Evolutionary conservation across 2,113 vertebrate genomes (phyloP).

Genomic region (Podocnemis expansa): DNA sequence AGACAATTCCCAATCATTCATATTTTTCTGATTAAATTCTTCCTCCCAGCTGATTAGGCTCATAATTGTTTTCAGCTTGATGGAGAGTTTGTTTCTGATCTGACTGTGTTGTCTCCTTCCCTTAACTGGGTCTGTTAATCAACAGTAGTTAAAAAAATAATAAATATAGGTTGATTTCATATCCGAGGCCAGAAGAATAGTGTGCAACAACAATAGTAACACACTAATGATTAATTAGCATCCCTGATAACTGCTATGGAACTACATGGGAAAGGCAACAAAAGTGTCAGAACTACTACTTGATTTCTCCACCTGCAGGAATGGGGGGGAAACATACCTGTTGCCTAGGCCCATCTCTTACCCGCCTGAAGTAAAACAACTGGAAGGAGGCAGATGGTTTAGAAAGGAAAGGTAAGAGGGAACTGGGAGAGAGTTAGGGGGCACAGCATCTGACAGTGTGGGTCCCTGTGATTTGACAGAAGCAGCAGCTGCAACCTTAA

Average conservation of each 20-base stretch:
- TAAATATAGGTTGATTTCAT: not conserved
- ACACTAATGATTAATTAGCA: not conserved
- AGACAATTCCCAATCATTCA: not conserved
- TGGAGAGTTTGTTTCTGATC: not conserved
- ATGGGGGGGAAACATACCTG: not conserved
- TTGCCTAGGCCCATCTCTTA: not conserved
- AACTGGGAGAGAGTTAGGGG: not conserved
- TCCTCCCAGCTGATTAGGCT: not conserved
- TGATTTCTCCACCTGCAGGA: not conserved
- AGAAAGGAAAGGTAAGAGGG: not conserved
- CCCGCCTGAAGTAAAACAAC: fast-evolving
- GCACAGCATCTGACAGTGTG: not conserved
- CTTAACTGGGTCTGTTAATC: not conserved
- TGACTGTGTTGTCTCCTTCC: not conserved
- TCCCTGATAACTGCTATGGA: not conserved
- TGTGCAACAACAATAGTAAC: not conserved
- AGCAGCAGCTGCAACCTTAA: not conserved
- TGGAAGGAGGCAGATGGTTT: not conserved
- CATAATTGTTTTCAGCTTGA: not conserved
- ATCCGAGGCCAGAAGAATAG: not conserved
- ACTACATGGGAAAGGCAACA: not conserved
- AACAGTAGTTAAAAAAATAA: not conserved
- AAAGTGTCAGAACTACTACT: not conserved
- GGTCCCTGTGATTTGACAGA: not conserved
- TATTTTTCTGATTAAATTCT: not conserved